Evolutionary conservation across 2,797 vertebrate genomes (phyloP), one percentile per base, ranked within the genome.

Genomic region (Microctenopoma stevenorrisi): DNA sequence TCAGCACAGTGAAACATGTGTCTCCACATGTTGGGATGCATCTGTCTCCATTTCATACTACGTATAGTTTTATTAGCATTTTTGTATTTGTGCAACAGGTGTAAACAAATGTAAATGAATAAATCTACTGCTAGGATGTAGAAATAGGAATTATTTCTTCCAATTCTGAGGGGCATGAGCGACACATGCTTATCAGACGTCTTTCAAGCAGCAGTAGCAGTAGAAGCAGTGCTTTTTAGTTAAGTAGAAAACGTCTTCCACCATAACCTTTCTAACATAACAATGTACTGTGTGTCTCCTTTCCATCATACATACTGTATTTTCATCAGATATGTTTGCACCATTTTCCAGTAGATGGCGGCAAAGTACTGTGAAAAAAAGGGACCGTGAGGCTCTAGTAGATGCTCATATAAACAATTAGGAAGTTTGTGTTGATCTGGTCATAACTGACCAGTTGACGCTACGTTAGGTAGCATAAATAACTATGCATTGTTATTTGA

Each of bases 331-430:
- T 0, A 9, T 40, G 22, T 7, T 40, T 70, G 78, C 16, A 68
- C 30, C 48, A 10, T 26, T 57, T 0, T 49, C 77, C 88, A 83
- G 11, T 59, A 89, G 89, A 68, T 80, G 57, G 86, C 43, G 68
- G 28, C 46, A 72, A 59, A 78, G 44, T 16, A 54, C 55, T 42
- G 18, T 3, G 1, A 55, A 50, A 42, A 44, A 3, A 5, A 37
- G 14, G 18, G 1, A 2, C 9, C 5, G 0, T 10, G 56, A 52
- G 14, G 8, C 18, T 16, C 6, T 0, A 2, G 16, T 38, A 1
- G 18, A 28, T 13, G 5, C 11, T 38, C 12, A 10, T 1, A 10
- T 14, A 2, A 26, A n/a, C 3, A 7, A 54, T 22, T 13, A 4
- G 28, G n/a, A 72, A 38, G 5, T 13, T 54, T 60, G 40, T 64